Percentiles rank a stretch among this genome's conserved stretches.
These are phyloP conservation scores for Scalopus aquaticus DNA, from an alignment of 2,113 vertebrate genomes.

Conservation along the genomic window DNA sequence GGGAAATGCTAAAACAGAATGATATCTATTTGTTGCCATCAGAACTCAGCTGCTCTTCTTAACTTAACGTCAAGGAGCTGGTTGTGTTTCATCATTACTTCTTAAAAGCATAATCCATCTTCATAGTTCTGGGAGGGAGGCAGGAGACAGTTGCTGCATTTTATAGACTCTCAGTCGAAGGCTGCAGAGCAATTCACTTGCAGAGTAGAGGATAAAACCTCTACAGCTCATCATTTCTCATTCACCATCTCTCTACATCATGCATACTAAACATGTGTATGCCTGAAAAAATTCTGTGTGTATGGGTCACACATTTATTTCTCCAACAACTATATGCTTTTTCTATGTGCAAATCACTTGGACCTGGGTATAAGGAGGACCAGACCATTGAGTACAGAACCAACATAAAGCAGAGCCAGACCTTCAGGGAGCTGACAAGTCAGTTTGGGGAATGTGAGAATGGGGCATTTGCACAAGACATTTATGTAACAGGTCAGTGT, in stretches of 20 bases:
- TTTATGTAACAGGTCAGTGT: fast-evolving
- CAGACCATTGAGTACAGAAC: neutral
- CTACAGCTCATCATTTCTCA: neutral
- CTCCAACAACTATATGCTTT: neutral
- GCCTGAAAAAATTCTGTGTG: neutral
- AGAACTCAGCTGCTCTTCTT: neutral
- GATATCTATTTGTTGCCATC: neutral
- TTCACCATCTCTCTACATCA: neutral
- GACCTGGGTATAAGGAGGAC: too few species aligned
- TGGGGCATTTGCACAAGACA: neutral
- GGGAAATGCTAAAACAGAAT: neutral
- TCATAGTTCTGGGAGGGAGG: neutral
- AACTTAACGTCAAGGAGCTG: neutral
- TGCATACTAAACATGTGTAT: neutral
- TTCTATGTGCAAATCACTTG: neutral
- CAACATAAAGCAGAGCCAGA: neutral
- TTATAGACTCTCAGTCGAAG: neutral
- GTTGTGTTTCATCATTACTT: neutral
- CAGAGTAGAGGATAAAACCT: neutral
- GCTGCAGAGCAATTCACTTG: fast-evolving
- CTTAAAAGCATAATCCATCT: neutral
- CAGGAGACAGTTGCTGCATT: neutral
- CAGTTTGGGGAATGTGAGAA: neutral
- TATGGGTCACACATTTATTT: neutral
- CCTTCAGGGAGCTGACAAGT: neutral